Evolutionary conservation across 2,113 vertebrate genomes (phyloP).

Genomic region (Equus przewalskii): DNA sequence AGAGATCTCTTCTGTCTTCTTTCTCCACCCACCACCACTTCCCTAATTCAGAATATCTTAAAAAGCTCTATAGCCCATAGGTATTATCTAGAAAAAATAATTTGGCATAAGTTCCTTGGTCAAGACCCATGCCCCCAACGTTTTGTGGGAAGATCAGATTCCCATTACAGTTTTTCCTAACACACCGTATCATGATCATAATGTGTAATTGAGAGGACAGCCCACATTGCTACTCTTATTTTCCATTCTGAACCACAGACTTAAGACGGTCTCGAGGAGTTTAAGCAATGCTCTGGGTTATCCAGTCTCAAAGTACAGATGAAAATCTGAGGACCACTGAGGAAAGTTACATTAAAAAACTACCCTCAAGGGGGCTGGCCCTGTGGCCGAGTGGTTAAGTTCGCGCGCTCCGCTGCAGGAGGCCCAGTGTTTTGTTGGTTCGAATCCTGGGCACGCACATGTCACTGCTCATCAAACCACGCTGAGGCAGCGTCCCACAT

Average conservation of each 20-base stretch:
- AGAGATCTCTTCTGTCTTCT: background rate
- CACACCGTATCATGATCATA: conserved; percentile 3
- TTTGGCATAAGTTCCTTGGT: background rate
- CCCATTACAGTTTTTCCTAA: background rate
- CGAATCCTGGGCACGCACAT: too few species aligned
- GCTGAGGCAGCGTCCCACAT: too few species aligned
- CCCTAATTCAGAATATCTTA: background rate
- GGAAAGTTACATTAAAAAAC: background rate
- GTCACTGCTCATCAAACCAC: too few species aligned
- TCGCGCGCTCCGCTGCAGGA: too few species aligned
- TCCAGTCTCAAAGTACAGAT: background rate
- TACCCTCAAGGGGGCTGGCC: background rate
- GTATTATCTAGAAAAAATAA: conserved; percentile 45
- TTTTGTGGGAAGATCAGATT: background rate
- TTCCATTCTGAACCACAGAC: conserved; percentile 45
- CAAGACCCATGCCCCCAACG: background rate
- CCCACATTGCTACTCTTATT: background rate
- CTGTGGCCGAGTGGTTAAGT: too few species aligned
- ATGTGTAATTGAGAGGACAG: background rate
- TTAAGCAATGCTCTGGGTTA: background rate
- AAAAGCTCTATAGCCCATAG: background rate
- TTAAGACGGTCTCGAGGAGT: background rate
- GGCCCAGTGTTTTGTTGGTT: too few species aligned
- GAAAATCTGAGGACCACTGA: conserved; percentile 35
- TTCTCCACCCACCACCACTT: background rate